Percentiles rank a stretch among this genome's conserved stretches.
phyloP scores from a whole-genome alignment of 2,888 invertebrate species.

The Phania funesta region DNA sequence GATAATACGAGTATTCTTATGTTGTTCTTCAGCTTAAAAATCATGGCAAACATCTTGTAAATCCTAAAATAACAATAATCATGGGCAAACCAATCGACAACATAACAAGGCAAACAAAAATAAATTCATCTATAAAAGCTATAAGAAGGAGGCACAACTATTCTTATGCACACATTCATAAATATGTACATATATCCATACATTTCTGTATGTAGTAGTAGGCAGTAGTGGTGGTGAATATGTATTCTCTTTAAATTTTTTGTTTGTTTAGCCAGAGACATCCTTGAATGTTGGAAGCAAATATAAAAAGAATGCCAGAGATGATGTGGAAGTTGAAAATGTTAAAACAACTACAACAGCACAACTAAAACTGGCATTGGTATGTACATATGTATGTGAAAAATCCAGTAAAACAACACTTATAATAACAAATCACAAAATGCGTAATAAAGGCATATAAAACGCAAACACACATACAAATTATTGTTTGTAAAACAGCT shows the following conservation, averaged over 20 bases:
- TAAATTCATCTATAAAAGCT: neutral
- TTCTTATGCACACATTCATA: neutral
- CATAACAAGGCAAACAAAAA: constrained; percentile 32
- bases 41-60: constrained; percentile 26
- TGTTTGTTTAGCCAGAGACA: constrained; percentile 15
- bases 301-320: constrained; percentile 5
- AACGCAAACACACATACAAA: constrained; percentile 49
- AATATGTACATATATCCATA: neutral
- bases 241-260: neutral
- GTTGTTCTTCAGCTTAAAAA: constrained; percentile 25
- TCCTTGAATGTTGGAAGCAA: constrained; percentile 43
- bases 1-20: neutral
- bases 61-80: constrained; percentile 66
- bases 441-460: constrained; percentile 67
- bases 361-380: constrained; percentile 39
- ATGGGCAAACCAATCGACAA: constrained; percentile 48
- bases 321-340: constrained; percentile 1
- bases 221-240: too few species aligned
- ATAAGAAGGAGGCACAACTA: constrained; percentile 24
- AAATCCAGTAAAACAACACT: constrained; percentile 69
- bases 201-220: too few species aligned
- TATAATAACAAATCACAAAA: constrained; percentile 70
- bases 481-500: constrained; percentile 62
- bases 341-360: neutral
- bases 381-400: constrained; percentile 68